These are phyloP conservation scores for Anguilla megastoma DNA, from an alignment of 2,797 vertebrate species.

Conservation along the genomic window DNA sequence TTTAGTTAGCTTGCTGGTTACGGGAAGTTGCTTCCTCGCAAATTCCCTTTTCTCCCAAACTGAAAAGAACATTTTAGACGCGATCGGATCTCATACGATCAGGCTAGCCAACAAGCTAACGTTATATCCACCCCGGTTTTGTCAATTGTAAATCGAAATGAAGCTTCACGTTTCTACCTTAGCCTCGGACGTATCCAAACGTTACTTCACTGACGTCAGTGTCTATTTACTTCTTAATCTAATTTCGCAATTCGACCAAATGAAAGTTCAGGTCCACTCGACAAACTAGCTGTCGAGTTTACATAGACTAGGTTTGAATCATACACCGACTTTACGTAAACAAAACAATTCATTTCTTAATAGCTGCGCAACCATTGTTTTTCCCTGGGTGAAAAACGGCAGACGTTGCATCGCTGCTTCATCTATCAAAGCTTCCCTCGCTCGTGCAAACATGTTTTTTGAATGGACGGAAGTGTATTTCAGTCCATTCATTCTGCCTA, in stretches of 20 bases:
- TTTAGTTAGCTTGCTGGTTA: not conserved
- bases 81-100: not conserved
- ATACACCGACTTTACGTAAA: conserved; percentile 50
- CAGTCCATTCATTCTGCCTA: not conserved
- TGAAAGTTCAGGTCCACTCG: not conserved
- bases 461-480: not conserved
- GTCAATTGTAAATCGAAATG: not conserved
- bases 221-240: not conserved
- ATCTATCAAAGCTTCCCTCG: not conserved
- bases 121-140: not conserved
- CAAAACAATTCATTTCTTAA: conserved; percentile 34
- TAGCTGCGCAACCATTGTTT: conserved; percentile 31
- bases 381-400: conserved; percentile 29
- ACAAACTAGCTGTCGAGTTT: conserved; percentile 27
- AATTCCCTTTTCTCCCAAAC: not conserved
- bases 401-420: not conserved
- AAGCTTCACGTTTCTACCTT: conserved; percentile 45
- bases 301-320: conserved; percentile 13
- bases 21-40: not conserved
- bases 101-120: not conserved
- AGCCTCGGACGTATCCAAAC: conserved; percentile 7
- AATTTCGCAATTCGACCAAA: not conserved
- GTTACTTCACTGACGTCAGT: not conserved
- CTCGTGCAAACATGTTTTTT: not conserved
- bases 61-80: not conserved